Base-by-base conservation (phyloP, 2,797 vertebrate species). In the Manis pentadactyla region DNA sequence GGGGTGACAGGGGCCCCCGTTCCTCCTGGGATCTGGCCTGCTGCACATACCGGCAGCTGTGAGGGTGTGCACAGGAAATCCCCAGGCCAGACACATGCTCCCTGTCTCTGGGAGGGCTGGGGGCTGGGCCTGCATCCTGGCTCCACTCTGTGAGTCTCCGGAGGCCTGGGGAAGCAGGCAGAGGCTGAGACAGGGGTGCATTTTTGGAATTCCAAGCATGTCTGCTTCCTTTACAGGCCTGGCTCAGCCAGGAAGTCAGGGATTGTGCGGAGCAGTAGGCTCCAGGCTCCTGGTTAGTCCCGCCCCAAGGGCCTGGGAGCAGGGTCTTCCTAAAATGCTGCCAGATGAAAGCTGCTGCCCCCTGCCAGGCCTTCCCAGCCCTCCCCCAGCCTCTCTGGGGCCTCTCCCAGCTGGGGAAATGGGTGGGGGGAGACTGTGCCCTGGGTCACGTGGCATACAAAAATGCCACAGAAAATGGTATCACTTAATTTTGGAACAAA, bases 191-290 rank as follows among this genome's bases (percentile, higher is more conserved):
- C 55, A 61, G 79, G 66, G 84, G 68, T 34, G 55, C 87, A 97
- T 96, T 96, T 90, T 97, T 97, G 93, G 95, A 96, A 97, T 97
- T 97, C 97, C 96, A 93, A 51, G 93, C 92, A 34, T 86, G 77
- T 91, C 86, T 97, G 90, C 59, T 59, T 59, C 61, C 57, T 96
- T 84, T 73, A 59, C 84, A 46, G 83, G 23, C 84, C 66, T 9
- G 7, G 57, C 68, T 81, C 63, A 3, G 42, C 57, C 51, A 39
- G 68, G 78, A 51, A 93, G 64, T 39, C 11, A 8, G 69, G 71
- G 77, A 73, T 34, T 37, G 27, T 7, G 81, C 31, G 3, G 53
- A 87, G 29, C 6, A n/a, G 51, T 71, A 31, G 49, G 61, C n/a
- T 93, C n/a, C 0, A 0, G 61, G 21, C 37, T 63, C 25, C 42